phyloP scores from a whole-genome alignment of 2,888 invertebrate genomes.

The Cheilosia grossa region DNA sequence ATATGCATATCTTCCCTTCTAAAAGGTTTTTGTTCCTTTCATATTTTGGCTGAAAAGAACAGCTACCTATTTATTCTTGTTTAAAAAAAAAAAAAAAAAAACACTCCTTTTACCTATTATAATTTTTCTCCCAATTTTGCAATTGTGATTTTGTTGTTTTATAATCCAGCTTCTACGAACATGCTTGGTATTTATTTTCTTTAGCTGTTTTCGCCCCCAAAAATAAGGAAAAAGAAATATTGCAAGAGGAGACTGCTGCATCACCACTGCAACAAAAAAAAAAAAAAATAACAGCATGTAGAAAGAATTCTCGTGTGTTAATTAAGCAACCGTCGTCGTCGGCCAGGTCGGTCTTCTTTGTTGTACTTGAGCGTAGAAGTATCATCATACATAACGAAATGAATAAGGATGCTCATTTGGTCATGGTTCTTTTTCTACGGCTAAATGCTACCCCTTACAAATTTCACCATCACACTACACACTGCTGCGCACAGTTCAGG shows the following conservation, averaged over 20 bases:
- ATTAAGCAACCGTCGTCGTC: conserved; percentile 67
- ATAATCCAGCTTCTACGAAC: neutral
- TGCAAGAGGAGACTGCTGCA: conserved; percentile 37
- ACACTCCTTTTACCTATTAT: no score
- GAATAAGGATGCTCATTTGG: conserved; percentile 71
- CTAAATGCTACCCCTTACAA: conserved; percentile 46
- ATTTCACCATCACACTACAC: conserved; percentile 16
- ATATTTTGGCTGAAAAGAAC: no score
- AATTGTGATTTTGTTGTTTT: neutral
- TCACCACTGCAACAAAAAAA: conserved; percentile 52
- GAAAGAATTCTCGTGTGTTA: conserved; percentile 64
- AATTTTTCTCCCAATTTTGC: neutral
- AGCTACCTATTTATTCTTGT: no score
- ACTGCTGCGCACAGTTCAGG: conserved; percentile 37
- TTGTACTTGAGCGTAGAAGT: conserved; percentile 58
- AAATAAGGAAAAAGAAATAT: conserved; percentile 23
- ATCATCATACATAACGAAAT: conserved; percentile 56
- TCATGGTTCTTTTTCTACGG: conserved; percentile 60
- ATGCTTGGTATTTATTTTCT: conserved; percentile 2
- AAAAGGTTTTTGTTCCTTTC: no score
- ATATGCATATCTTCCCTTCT: neutral
- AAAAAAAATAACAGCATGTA: conserved; percentile 37
- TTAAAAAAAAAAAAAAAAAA: no score
- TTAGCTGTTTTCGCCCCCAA: conserved; percentile 40
- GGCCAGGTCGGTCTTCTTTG: conserved; percentile 57